These are phyloP conservation scores for Etheostoma spectabile DNA, from an alignment of 2,113 vertebrate species.

Conservation along the genomic window DNA sequence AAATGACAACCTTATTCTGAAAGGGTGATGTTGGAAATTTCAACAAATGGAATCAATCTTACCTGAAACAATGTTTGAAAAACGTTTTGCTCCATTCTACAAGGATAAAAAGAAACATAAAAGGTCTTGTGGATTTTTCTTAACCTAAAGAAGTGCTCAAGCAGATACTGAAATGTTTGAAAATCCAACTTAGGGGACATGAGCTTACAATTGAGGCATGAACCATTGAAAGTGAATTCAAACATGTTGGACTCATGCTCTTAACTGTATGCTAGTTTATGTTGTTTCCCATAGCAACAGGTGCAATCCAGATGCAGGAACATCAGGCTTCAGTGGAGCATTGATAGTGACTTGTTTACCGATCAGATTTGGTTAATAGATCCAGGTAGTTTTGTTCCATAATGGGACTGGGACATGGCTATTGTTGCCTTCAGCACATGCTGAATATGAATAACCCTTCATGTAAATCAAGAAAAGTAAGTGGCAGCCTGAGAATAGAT, in stretches of 20 bases:
- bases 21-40: neutral
- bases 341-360: neutral
- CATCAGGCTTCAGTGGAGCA: neutral
- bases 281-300: slow-evolving; percentile 12
- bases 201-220: neutral
- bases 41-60: neutral
- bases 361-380: slow-evolving; percentile 9
- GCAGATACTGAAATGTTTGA: neutral
- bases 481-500: slow-evolving; percentile 2
- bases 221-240: neutral
- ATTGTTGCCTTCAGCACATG: slow-evolving; percentile 5
- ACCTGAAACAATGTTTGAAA: neutral
- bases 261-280: neutral
- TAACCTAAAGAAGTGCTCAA: neutral
- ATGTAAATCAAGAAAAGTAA: neutral
- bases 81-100: neutral
- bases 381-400: neutral
- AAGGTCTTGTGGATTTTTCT: neutral
- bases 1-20: neutral
- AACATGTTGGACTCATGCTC: neutral
- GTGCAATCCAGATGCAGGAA: slow-evolving; percentile 10
- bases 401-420: neutral
- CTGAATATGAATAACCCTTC: slow-evolving; percentile 12
- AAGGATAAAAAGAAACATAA: neutral
- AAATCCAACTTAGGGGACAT: neutral